Evolutionary conservation across 1,140 invertebrate genomes (phyloP).

Genomic region (Phthorimaea operculella): DNA sequence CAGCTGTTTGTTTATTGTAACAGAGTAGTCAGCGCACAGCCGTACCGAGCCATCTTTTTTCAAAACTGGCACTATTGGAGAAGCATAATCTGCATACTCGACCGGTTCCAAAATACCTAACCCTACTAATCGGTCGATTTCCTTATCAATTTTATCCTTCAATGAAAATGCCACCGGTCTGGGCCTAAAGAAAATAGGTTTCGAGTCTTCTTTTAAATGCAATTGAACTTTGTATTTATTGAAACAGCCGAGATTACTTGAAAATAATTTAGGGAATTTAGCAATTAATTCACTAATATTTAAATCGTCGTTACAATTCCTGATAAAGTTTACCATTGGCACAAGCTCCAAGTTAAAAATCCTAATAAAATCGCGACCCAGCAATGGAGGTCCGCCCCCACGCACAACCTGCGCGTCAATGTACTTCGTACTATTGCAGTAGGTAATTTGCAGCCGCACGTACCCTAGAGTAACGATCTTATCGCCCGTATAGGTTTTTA

Average conservation of each 20-base stretch:
- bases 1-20: neutral
- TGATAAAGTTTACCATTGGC: neutral
- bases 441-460: neutral
- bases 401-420: slow-evolving; percentile 2
- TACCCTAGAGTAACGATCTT: neutral
- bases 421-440: neutral
- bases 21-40: neutral
- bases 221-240: neutral
- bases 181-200: neutral
- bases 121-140: neutral
- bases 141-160: neutral
- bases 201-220: neutral
- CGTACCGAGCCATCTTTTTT: neutral
- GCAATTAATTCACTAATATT: neutral
- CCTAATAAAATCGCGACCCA: slow-evolving; percentile 6
- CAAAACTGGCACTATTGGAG: neutral
- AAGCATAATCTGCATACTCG: neutral
- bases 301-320: neutral
- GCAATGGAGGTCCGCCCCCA: neutral
- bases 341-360: slow-evolving; percentile 5
- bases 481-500: slow-evolving; percentile 4
- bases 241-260: neutral
- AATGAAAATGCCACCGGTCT: neutral
- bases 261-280: neutral
- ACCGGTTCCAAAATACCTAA: neutral